These are phyloP conservation scores for Erebia aethiops DNA, from an alignment of 2,888 invertebrate genomes.

Conservation along the genomic window DNA sequence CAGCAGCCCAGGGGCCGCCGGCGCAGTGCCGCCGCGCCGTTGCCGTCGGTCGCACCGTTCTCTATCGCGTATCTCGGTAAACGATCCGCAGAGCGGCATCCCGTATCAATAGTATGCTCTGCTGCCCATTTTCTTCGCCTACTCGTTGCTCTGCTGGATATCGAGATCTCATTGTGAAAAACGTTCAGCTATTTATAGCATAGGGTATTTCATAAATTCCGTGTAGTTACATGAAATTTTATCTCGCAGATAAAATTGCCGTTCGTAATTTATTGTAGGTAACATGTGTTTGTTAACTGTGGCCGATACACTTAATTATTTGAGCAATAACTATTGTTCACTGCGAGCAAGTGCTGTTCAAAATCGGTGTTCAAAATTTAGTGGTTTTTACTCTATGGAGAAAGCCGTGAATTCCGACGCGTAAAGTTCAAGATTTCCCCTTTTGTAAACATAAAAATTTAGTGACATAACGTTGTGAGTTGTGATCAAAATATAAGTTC, in stretches of 20 bases:
- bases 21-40: constrained; percentile 69
- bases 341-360: constrained; percentile 34
- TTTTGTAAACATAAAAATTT: not conserved
- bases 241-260: constrained; percentile 34
- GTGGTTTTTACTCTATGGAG: constrained; percentile 52
- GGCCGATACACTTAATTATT: constrained; percentile 18
- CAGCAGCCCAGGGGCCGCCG: constrained; percentile 54
- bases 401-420: constrained; percentile 60
- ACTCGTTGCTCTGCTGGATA: constrained; percentile 64
- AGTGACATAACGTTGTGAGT: not conserved
- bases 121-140: constrained; percentile 60
- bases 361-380: constrained; percentile 50
- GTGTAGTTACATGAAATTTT: constrained; percentile 44
- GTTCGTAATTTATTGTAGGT: constrained; percentile 38
- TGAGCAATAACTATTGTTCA: constrained; percentile 30
- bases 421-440: constrained; percentile 1
- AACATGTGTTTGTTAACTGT: constrained; percentile 31
- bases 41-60: constrained; percentile 68
- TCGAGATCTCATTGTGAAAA: constrained; percentile 65
- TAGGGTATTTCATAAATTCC: constrained; percentile 50
- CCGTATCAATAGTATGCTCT: constrained; percentile 64
- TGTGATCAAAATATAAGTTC: not conserved
- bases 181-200: constrained; percentile 59
- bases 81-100: constrained; percentile 50
- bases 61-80: constrained; percentile 52